Evolutionary conservation across 1,140 invertebrate species (phyloP).

Genomic region (Aphelenchoides fujianensis): DNA sequence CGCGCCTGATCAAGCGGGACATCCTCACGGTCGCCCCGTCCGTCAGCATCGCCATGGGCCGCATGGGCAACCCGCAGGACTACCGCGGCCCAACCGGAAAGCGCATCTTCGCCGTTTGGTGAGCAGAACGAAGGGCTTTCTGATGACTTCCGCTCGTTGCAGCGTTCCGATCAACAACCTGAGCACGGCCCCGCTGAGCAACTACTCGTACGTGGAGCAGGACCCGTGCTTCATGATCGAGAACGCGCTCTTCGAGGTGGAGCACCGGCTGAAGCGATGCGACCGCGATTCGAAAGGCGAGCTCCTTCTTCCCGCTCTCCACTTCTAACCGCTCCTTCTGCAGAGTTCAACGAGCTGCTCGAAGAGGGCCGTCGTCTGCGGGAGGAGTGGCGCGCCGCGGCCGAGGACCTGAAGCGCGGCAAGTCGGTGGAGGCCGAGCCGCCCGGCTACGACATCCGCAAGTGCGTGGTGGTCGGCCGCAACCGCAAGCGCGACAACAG

Average conservation of each 20-base stretch:
- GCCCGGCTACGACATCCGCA: conserved; percentile 8
- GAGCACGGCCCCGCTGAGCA: background rate
- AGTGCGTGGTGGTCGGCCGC: conserved; percentile 14
- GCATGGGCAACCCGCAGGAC: conserved; percentile 5
- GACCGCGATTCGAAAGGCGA: background rate
- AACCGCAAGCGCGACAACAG: background rate
- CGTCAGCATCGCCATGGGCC: background rate
- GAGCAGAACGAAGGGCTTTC: background rate
- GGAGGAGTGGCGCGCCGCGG: conserved; percentile 4
- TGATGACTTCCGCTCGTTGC: background rate
- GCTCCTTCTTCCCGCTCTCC: background rate
- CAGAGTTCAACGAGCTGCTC: conserved; percentile 6
- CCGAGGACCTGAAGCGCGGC: background rate
- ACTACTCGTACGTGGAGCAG: background rate
- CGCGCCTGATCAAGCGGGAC: background rate
- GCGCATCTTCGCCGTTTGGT: conserved; percentile 9
- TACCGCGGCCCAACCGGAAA: background rate
- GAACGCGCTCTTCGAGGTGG: conserved; percentile 20
- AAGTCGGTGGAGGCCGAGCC: background rate
- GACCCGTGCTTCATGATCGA: conserved; percentile 19
- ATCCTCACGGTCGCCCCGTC: background rate
- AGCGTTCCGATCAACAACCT: conserved; percentile 6
- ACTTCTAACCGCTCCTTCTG: background rate
- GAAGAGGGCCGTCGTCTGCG: conserved; percentile 14
- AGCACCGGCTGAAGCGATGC: conserved; percentile 8